These are phyloP conservation scores for Zaprionus inermis DNA, from an alignment of 1,140 invertebrate species.

Conservation along the genomic window DNA sequence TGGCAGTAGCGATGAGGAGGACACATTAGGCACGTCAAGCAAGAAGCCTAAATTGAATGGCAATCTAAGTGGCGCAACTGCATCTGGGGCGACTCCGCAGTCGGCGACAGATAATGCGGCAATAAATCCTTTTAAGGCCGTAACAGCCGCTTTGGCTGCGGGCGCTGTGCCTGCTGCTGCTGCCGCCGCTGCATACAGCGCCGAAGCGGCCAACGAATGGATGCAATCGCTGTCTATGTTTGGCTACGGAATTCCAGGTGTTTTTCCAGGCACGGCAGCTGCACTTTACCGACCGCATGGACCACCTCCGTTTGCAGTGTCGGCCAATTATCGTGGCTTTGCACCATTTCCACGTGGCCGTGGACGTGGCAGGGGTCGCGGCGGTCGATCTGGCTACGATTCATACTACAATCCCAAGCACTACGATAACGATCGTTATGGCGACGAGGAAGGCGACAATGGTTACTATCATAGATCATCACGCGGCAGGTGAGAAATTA, in stretches of 20 bases:
- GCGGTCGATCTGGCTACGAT: slow-evolving; percentile 58
- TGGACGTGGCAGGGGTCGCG: slow-evolving; percentile 59
- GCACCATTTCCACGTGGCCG: slow-evolving; percentile 65
- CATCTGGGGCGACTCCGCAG: not conserved
- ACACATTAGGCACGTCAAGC: not conserved
- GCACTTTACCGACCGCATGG: slow-evolving; percentile 63
- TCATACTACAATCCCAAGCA: slow-evolving; percentile 69
- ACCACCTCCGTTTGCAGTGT: slow-evolving; percentile 59
- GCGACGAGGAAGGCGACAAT: slow-evolving; percentile 53
- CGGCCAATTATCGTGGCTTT: slow-evolving; percentile 73
- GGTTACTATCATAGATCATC: slow-evolving; percentile 64
- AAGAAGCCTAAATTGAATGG: slow-evolving; percentile 58
- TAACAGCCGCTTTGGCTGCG: slow-evolving; percentile 51
- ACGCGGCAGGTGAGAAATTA: slow-evolving; percentile 51
- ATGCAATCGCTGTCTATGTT: slow-evolving; percentile 80
- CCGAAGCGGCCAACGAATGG: slow-evolving; percentile 76
- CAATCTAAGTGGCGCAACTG: not conserved
- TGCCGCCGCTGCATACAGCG: slow-evolving; percentile 51
- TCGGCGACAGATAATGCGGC: slow-evolving; percentile 9
- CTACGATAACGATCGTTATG: slow-evolving; percentile 56
- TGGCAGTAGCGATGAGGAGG: slow-evolving; percentile 63
- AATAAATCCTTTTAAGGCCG: slow-evolving; percentile 64
- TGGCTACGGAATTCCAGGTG: slow-evolving; percentile 66
- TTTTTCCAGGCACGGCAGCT: slow-evolving; percentile 66
- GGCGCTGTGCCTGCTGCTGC: slow-evolving; percentile 41